Base-by-base conservation (phyloP, 2,888 invertebrate genomes). In the Tetropium fuscum region DNA sequence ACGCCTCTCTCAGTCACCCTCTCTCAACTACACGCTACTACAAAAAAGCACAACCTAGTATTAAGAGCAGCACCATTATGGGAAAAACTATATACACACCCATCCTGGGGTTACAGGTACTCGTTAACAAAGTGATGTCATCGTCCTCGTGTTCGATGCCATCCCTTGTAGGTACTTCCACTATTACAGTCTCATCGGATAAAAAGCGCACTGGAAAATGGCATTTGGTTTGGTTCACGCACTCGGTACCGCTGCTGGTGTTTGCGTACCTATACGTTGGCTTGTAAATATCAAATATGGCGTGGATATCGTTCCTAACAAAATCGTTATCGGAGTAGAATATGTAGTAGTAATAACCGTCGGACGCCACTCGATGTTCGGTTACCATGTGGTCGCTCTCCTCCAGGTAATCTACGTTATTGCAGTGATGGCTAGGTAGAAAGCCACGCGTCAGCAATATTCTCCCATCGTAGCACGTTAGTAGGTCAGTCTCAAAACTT, bases 271-370 rank as follows among this genome's bases (percentile, higher is more conserved):
- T 89, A 82, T 92, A 92, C 66, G 92, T 91, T 8, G 93, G 93
- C 74, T 94, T 94, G 74, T 90, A 90, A 74, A 94, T 92, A 82
- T 94, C 91, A 78, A 94, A 93, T 63, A 92, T 86, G 3, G 91
- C 92, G 81, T 93, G 91, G 71, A 94, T 91, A 75, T 92, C 90
- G 80, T 94, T 94, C 43, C 84, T 86, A 6, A 90, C 88, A 69
- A 89, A 83, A 78, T 93, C 93, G 81, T 94, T 93, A 78, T 94
- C 93, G 72, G 92, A 93, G 76, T 93, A 94, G 81, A 94, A 94
- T 69, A 94, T 93, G 73, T 94, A 94, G 81, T 94, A 94, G 78
- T 94, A 94, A 81, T 94, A 94, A 4, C 93, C 94, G 76, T 93
- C 90, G 47, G 87, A 84, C 27, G 86, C 83, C 16, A 94, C 90